Evolutionary conservation across 2,888 invertebrate species (phyloP), one percentile per base, ranked within the genome.

Genomic region (Sinotaia quadrata): DNA sequence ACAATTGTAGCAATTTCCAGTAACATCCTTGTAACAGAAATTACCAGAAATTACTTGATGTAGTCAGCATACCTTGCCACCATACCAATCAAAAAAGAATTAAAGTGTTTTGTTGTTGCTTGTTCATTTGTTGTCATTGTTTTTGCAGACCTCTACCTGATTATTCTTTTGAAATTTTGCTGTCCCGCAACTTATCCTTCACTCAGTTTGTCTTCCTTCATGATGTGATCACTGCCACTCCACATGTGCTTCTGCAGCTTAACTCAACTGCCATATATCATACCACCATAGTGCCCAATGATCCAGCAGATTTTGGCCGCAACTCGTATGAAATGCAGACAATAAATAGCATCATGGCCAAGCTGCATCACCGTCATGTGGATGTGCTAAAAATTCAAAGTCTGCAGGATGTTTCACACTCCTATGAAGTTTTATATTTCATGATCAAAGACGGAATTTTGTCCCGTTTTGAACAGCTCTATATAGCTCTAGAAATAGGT

Each of bases 311-410:
- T 69, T 86, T 83, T 72, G 80, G 81, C 31, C 77, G 86, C 29
- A 86, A 85, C 67, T 84, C 83, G 0, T 85, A 78, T 56, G 81
- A 80, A 24, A 83, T 83, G 60, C 81, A 81, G 66, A 86, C 86
- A 18, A 27, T 86, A n/a, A 86, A 86, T 67, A 80, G 75, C 57
- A 69, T 84, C 31, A 75, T 83, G 75, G 71, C 71, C 18, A 69
- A 67, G 29, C 67, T 81, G 15, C 70, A 76, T 37, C 83, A 83
- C 60, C 69, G 67, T 5, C 69, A 75, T 12, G 69, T 85, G 10
- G 84, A 84, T 62, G 72, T 85, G 7, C 68, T 85, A 54, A 83
- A 84, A 66, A 74, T 85, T 49, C 82, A 82, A 41, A 65, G 68
- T 3, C 61, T 75, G 12, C 61, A 75, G n/a, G 82, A 82, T 36